Conservation (phyloP, 2,113 vertebrate species). For the Dicrurus megarhynchus region DNA sequence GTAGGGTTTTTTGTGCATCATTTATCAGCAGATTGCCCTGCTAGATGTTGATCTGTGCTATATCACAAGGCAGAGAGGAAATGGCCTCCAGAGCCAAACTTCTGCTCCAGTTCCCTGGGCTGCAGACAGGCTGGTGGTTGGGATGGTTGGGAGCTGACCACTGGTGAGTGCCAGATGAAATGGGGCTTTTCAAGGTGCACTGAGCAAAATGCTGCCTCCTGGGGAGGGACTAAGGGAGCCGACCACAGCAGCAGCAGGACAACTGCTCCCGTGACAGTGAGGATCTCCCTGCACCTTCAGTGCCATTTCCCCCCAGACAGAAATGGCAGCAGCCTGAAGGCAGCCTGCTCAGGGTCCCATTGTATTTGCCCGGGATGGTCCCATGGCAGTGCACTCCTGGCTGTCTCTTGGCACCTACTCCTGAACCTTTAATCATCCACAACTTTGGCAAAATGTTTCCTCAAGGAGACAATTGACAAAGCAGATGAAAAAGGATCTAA, state of each 20-base stretch:
- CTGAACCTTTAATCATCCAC: neutral
- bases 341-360: fast-evolving
- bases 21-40: neutral
- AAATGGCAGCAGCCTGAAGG: neutral
- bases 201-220: neutral
- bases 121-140: neutral
- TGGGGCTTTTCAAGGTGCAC: neutral
- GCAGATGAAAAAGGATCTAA: neutral
- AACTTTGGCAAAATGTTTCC: neutral
- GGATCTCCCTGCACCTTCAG: neutral
- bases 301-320: neutral
- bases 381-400: fast-evolving
- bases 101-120: neutral
- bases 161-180: fast-evolving
- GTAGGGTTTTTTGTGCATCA: too few relatives aligned
- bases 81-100: neutral
- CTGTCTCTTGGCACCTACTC: neutral
- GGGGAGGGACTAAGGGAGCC: neutral
- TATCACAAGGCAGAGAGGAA: neutral
- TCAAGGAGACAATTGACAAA: neutral
- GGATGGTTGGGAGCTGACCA: neutral
- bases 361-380: neutral
- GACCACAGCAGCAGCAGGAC: neutral
- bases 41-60: fast-evolving
- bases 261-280: neutral